These are phyloP conservation scores for Coelopa frigida DNA, from an alignment of 1,140 invertebrate species.

Conservation along the genomic window DNA sequence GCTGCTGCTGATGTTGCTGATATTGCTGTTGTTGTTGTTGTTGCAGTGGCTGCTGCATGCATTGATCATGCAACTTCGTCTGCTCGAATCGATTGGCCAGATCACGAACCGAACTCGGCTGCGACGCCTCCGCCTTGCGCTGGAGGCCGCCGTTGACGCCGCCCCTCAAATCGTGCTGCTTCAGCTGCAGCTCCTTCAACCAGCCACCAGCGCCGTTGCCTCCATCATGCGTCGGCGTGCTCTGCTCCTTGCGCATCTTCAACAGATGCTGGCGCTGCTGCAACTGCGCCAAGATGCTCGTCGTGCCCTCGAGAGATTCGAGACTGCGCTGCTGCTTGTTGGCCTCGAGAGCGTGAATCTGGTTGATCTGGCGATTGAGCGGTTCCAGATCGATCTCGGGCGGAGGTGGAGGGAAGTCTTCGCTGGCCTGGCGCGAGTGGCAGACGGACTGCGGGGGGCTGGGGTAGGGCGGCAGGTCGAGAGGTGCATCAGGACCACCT, in stretches of 20 bases:
- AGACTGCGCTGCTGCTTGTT: constrained; percentile 37
- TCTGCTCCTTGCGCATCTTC: constrained; percentile 63
- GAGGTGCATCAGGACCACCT: constrained; percentile 20
- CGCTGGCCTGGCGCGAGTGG: constrained; percentile 77
- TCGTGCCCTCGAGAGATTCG: constrained; percentile 40
- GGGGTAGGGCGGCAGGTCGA: constrained; percentile 71
- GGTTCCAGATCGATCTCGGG: constrained; percentile 62
- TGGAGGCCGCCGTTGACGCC: neutral
- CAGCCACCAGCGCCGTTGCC: constrained; percentile 52
- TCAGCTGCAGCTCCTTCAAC: constrained; percentile 70
- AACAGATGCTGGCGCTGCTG: constrained; percentile 51
- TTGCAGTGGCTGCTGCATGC: constrained; percentile 4
- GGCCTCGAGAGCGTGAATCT: constrained; percentile 43
- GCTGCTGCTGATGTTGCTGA: neutral
- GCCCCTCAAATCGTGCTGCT: constrained; percentile 33
- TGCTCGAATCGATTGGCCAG: constrained; percentile 78
- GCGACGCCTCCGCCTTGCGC: constrained; percentile 27
- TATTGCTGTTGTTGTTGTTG: constrained; percentile 13
- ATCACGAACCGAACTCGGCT: constrained; percentile 52
- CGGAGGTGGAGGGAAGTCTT: constrained; percentile 82
- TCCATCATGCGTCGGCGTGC: constrained; percentile 25
- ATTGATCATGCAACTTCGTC: constrained; percentile 41
- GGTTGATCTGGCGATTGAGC: constrained; percentile 50
- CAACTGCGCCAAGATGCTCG: constrained; percentile 61
- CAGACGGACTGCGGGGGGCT: constrained; percentile 63